Evolutionary conservation across 2,113 vertebrate genomes (phyloP).

Genomic region (Thermophis baileyi): DNA sequence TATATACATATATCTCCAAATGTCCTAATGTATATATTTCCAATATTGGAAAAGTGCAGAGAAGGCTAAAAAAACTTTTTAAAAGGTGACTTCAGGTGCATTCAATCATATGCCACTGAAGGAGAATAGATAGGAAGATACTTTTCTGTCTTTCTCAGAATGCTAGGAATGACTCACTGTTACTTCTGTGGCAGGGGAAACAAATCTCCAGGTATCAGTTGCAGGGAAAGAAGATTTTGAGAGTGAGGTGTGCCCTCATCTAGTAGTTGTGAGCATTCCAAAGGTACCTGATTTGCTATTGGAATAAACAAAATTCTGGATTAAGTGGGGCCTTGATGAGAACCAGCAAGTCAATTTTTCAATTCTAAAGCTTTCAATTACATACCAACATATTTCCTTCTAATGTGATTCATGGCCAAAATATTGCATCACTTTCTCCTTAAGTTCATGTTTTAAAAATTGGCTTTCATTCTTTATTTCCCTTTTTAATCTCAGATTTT

Average conservation of each 20-base stretch:
- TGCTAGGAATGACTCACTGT: neutral
- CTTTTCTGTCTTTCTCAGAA: neutral
- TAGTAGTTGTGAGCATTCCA: neutral
- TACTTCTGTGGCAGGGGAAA: neutral
- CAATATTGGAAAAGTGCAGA: neutral
- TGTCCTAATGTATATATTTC: neutral
- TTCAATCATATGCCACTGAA: neutral
- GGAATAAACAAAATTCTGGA: neutral
- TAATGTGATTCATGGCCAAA: neutral
- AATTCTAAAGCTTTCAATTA: neutral
- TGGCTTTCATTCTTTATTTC: neutral
- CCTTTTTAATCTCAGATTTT: neutral
- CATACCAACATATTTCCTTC: neutral
- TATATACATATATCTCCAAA: neutral
- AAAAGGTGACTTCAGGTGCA: neutral
- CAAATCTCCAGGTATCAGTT: neutral
- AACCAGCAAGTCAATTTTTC: neutral
- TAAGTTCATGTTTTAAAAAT: neutral
- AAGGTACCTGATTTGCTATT: neutral
- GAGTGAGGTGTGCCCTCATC: neutral
- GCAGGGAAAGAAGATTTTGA: neutral
- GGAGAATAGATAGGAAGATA: neutral
- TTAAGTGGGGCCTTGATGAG: neutral
- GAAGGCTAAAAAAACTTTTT: neutral
- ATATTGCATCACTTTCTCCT: neutral